phyloP scores from a whole-genome alignment of 2,888 invertebrate species.

The Chloroclystis v-ata region DNA sequence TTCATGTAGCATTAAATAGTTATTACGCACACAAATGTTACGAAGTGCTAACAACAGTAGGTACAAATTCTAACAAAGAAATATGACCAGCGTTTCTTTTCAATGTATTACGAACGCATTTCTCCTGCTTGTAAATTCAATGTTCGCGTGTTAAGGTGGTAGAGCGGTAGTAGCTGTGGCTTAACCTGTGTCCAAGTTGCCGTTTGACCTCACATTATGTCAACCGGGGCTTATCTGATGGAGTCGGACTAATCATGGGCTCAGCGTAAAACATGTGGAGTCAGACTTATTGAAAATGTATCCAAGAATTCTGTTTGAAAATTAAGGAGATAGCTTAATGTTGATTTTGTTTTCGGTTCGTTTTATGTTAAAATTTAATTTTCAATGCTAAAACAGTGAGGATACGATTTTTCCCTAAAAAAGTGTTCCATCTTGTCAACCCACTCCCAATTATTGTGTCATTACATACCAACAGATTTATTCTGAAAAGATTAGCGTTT shows the following conservation, averaged over 20 bases:
- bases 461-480: too few species aligned
- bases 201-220: conserved; percentile 29
- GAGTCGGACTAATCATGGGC: conserved; percentile 25
- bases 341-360: too few species aligned
- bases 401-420: too few species aligned
- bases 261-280: conserved; percentile 10
- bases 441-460: too few species aligned
- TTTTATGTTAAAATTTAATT: too few species aligned
- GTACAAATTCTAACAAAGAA: conserved; percentile 22
- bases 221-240: conserved; percentile 31
- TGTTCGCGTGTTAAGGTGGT: conserved; percentile 31
- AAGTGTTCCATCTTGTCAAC: too few species aligned
- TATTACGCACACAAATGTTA: conserved; percentile 20
- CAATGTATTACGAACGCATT: conserved; percentile 27
- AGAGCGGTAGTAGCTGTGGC: conserved; percentile 14
- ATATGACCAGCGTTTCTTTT: conserved; percentile 26
- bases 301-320: background rate
- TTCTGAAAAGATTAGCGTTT: too few species aligned
- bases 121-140: conserved; percentile 32
- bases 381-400: too few species aligned
- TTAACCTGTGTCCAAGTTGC: conserved; percentile 20
- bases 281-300: background rate
- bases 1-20: conserved; percentile 8
- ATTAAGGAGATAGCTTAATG: background rate
- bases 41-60: conserved; percentile 1